Conservation (phyloP, 1,140 invertebrate genomes). For the Papilio xuthus region DNA sequence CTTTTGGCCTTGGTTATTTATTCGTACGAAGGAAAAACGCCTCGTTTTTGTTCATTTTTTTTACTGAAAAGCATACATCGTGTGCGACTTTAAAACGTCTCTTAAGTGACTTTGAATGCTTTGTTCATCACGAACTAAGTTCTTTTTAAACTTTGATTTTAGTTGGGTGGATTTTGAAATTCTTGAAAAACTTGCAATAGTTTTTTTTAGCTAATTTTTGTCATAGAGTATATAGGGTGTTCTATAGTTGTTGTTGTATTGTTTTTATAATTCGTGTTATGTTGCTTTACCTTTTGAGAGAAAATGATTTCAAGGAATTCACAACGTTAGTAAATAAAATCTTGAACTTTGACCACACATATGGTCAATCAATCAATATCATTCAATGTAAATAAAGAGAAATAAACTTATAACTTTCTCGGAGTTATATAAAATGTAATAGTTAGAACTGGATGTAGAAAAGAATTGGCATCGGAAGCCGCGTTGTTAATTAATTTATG, state of each 20-base stretch:
- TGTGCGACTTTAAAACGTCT: neutral
- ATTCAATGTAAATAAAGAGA: neutral
- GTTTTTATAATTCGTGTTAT: neutral
- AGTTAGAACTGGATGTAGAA: neutral
- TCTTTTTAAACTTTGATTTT: neutral
- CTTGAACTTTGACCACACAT: neutral
- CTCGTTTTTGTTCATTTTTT: neutral
- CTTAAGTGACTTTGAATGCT: neutral
- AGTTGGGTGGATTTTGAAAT: too few relatives aligned
- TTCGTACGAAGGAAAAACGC: neutral
- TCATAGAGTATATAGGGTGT: too few relatives aligned
- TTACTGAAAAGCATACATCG: neutral
- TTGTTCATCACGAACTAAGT: neutral
- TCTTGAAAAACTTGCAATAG: too few relatives aligned
- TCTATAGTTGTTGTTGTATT: neutral
- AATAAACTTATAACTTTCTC: neutral
- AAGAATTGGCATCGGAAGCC: conserved; percentile 48
- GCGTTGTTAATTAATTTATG: conserved; percentile 57
- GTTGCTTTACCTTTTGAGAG: neutral
- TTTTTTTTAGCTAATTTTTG: too few relatives aligned
- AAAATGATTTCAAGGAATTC: neutral
- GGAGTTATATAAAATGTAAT: neutral
- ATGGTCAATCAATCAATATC: neutral
- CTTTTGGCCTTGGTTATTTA: conserved; percentile 5
- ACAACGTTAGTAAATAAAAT: neutral